Evolutionary conservation across 2,113 vertebrate genomes (phyloP), one percentile per base, ranked within the genome.

Genomic region (Cichladusa arquata): DNA sequence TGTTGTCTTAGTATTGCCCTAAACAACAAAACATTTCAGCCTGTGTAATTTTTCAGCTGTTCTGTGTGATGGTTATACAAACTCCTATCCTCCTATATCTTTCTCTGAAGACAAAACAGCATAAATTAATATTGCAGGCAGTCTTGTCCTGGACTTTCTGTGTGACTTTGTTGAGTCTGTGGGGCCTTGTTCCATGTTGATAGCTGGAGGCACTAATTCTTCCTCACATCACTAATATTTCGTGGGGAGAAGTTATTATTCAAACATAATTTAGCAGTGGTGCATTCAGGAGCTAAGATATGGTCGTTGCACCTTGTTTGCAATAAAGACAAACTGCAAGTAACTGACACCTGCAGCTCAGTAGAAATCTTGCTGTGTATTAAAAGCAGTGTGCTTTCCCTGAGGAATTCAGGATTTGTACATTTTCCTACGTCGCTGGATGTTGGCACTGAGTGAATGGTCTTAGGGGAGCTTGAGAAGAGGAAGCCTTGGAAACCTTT

Each of bases 341-440:
- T 81, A 50, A 31, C 45, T 45, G 62, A 57, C 23, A 40, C 22
- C 36, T 73, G 67, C 61, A 93, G 71, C 67, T 83, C 74, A 19
- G 62, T 19, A 56, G 67, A 90, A 92, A 18, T 76, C 40, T 80
- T 36, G 20, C 42, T 38, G 5, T 64, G 36, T 20, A 28, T 69
- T 90, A 56, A 93, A 93, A 86, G 19, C 36, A 64, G 2, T 70
- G 18, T 88, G 28, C 20, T 83, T 83, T 73, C 69, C 60, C 36
- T 81, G 36, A 65, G 42, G 51, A 74, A 85, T 94, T 81, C 26
- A 33, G 42, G 47, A 25, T 88, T 70, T 85, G 74, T 86, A 53
- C 15, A 6, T 85, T 92, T 84, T 87, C 53, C 22, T 42, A 0
- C 1, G 0, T 28, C 2, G 3, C 23, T 92, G 45, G n/a, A 40